Evolutionary conservation across 2,113 vertebrate species (phyloP).

Genomic region (Agelaius phoeniceus): DNA sequence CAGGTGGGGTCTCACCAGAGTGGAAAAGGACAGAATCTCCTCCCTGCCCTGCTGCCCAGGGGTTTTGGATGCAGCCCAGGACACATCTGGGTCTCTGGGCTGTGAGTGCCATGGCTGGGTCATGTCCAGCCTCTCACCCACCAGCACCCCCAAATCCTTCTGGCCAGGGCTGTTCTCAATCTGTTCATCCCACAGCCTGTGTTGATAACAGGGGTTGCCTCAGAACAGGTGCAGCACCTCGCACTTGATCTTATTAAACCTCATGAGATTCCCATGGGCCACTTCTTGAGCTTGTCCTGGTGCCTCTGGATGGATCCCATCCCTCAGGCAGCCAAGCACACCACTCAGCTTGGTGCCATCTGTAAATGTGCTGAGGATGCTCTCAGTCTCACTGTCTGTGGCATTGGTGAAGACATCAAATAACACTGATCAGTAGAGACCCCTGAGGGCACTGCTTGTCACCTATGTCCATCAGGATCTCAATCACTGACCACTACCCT

Average conservation of each 20-base stretch:
- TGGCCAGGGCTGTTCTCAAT: neutral
- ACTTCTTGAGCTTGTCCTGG: rapidly evolving
- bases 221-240: neutral
- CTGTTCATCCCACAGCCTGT: neutral
- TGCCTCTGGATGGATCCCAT: neutral
- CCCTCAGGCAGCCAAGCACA: neutral
- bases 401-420: neutral
- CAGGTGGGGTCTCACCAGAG: neutral
- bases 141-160: neutral
- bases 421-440: neutral
- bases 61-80: neutral
- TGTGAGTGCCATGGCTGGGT: neutral
- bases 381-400: neutral
- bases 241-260: neutral
- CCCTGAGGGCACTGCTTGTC: neutral
- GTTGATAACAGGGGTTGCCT: rapidly evolving
- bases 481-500: neutral
- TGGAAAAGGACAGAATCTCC: rapidly evolving
- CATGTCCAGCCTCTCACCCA: neutral
- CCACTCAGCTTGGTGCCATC: neutral
- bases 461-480: neutral
- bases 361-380: neutral
- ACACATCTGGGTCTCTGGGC: neutral
- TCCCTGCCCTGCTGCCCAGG: neutral
- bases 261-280: neutral